phyloP scores from a whole-genome alignment of 2,888 invertebrate genomes.

The Dryadula phaetusa region DNA sequence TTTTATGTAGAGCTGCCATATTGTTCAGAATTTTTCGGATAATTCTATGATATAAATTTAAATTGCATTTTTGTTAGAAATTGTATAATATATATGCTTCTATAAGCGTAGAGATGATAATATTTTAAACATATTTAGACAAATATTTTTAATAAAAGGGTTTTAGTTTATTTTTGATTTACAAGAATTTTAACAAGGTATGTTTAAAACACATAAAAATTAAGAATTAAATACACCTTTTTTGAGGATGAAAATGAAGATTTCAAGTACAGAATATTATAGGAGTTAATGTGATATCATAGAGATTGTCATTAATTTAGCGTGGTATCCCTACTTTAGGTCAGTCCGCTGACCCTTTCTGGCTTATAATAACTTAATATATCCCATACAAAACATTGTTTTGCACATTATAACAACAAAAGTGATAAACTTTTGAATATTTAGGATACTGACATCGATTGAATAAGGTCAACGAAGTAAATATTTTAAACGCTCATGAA shows the following conservation, averaged over 20 bases:
- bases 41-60: background rate
- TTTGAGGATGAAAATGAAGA: background rate
- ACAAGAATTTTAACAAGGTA: too few relatives aligned
- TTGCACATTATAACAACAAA: slow-evolving; percentile 37
- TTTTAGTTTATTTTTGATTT: background rate
- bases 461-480: slow-evolving; percentile 24
- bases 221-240: background rate
- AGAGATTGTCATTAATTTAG: background rate
- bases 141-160: too few relatives aligned
- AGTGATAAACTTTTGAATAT: slow-evolving; percentile 43
- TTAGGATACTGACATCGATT: slow-evolving; percentile 33
- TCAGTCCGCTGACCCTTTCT: slow-evolving; percentile 50
- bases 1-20: slow-evolving; percentile 49
- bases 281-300: background rate
- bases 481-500: slow-evolving; percentile 14
- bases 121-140: background rate
- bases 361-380: slow-evolving; percentile 41
- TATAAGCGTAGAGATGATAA: background rate
- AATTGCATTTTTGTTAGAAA: background rate
- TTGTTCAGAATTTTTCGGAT: background rate
- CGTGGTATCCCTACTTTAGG: slow-evolving; percentile 34
- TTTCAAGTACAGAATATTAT: background rate
- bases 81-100: too few relatives aligned
- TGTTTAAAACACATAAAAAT: background rate
- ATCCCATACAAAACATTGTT: slow-evolving; percentile 39